phyloP scores from a whole-genome alignment of 2,797 vertebrate species.

The Pseudomugil tenellus region DNA sequence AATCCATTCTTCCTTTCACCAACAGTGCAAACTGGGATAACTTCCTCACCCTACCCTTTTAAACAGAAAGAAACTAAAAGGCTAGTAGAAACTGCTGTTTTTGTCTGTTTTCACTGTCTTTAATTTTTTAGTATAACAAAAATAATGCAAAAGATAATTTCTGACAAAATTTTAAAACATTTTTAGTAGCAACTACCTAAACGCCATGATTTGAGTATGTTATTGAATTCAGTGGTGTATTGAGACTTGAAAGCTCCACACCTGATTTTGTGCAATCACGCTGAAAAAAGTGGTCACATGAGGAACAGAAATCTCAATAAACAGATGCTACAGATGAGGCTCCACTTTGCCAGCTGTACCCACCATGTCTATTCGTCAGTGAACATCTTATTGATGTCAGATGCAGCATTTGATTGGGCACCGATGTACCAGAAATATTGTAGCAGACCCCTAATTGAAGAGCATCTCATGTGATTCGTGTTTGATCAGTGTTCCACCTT shows the following conservation, averaged over 20 bases:
- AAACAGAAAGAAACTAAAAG: not conserved
- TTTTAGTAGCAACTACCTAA: too few relatives aligned
- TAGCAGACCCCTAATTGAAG: not conserved
- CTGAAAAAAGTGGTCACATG: not conserved
- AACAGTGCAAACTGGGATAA: too few relatives aligned
- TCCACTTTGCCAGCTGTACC: constrained; percentile 4
- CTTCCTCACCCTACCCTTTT: too few relatives aligned
- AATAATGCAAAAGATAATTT: too few relatives aligned
- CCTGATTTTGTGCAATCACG: not conserved
- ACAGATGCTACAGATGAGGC: not conserved
- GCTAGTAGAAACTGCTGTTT: too few relatives aligned
- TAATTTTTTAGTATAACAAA: too few relatives aligned
- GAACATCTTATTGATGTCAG: not conserved
- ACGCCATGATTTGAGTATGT: too few relatives aligned
- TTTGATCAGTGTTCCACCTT: not conserved
- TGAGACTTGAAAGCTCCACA: not conserved
- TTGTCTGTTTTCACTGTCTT: too few relatives aligned
- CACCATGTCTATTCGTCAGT: not conserved
- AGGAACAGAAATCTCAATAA: not conserved
- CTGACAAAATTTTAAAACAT: too few relatives aligned
- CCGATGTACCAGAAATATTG: not conserved
- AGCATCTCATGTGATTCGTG: not conserved
- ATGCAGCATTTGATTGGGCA: not conserved
- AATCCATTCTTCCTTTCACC: not conserved
- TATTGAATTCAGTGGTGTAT: too few relatives aligned